Conservation (phyloP, 2,113 vertebrate genomes). For the Cathartes aura region DNA sequence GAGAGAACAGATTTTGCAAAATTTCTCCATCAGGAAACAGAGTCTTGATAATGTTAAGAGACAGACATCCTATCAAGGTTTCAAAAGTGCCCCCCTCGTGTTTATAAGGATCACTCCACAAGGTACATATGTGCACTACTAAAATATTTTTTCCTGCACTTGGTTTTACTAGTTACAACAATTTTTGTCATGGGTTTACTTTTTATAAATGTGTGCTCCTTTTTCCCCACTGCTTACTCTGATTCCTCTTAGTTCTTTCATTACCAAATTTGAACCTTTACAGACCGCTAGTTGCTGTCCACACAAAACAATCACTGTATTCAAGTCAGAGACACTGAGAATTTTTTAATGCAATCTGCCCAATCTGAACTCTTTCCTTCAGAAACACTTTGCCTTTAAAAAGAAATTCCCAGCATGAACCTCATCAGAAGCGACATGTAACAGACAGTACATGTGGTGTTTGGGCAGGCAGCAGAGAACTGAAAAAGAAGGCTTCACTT, state of each 20-base stretch:
- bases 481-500: slow-evolving; percentile 72
- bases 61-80: not conserved
- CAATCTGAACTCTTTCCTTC: slow-evolving; percentile 72
- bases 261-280: slow-evolving; percentile 14
- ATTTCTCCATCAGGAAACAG: not conserved
- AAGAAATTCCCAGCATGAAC: slow-evolving; percentile 79
- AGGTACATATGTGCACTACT: not conserved
- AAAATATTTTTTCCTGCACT: not conserved
- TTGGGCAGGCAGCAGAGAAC: slow-evolving; percentile 73
- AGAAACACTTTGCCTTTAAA: slow-evolving; percentile 77
- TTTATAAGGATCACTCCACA: not conserved
- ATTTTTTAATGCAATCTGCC: slow-evolving; percentile 68
- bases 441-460: slow-evolving; percentile 82
- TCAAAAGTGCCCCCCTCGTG: not conserved
- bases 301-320: slow-evolving; percentile 33
- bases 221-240: not conserved
- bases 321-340: slow-evolving; percentile 23
- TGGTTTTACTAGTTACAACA: not conserved
- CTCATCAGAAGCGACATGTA: slow-evolving; percentile 78
- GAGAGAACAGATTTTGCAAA: not conserved
- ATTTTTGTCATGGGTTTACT: not conserved
- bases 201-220: not conserved
- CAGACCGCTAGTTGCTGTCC: slow-evolving; percentile 50
- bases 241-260: not conserved
- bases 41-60: not conserved